A percentile compares a stretch with the other conserved stretches of the same genome.
phyloP scores from a whole-genome alignment of 2,888 invertebrate species.

The Eremobia ochroleuca region DNA sequence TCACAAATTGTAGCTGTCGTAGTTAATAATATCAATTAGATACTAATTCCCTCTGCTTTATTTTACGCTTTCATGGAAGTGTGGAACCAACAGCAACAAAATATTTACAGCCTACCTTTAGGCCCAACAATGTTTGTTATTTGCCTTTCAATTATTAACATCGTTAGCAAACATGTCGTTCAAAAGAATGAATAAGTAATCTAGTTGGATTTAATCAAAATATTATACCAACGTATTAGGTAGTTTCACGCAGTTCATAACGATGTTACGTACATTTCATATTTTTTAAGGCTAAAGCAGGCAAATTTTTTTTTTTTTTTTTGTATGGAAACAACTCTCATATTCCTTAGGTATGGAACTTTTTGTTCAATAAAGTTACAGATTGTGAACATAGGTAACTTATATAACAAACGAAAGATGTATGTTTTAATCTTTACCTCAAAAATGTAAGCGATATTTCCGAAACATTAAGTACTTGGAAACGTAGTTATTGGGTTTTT shows the following conservation, averaged over 20 bases:
- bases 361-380: not conserved
- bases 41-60: not conserved
- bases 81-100: conserved; percentile 1
- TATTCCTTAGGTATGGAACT: no score
- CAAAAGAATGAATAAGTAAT: conserved; percentile 21
- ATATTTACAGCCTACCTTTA: not conserved
- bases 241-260: not conserved
- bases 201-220: not conserved
- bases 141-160: conserved; percentile 32
- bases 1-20: conserved; percentile 1
- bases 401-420: not conserved
- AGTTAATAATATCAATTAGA: conserved; percentile 15
- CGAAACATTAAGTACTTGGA: not conserved
- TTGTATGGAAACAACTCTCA: no score
- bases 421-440: not conserved
- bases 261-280: not conserved
- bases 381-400: not conserved
- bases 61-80: not conserved
- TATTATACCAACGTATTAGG: not conserved
- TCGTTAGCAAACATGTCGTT: conserved; percentile 9
- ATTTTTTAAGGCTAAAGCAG: not conserved
- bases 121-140: conserved; percentile 11
- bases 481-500: not conserved
- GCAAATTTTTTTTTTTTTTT: no score
- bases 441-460: not conserved